Percentiles rank a stretch among this genome's conserved stretches.
Evolutionary conservation across 2,797 vertebrate species (phyloP).

Genomic region (Pangasius macronema): DNA sequence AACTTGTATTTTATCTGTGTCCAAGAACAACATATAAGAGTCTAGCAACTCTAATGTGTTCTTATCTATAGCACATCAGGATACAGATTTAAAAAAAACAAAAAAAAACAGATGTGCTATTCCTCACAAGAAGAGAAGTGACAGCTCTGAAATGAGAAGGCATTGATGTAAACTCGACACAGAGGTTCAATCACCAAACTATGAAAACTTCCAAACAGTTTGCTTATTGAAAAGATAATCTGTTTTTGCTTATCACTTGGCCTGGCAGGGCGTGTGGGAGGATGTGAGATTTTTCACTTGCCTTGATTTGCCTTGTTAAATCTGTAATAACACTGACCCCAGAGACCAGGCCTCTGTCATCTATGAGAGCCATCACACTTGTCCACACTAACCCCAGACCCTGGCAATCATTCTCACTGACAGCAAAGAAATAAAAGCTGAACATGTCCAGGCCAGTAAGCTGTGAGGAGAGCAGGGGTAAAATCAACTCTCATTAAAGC

Average conservation of each 20-base stretch:
- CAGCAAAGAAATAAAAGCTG: constrained; percentile 52
- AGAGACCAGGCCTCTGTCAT: constrained; percentile 53
- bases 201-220: constrained; percentile 43
- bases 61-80: not conserved
- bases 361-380: constrained; percentile 44
- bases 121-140: constrained; percentile 33
- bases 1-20: not conserved
- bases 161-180: constrained; percentile 14
- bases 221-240: constrained; percentile 59
- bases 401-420: constrained; percentile 61
- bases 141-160: constrained; percentile 40
- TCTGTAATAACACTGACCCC: constrained; percentile 65
- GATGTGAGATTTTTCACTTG: constrained; percentile 41
- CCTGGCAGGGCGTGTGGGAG: constrained; percentile 1
- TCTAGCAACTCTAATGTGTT: not conserved
- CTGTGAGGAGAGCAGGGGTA: not conserved
- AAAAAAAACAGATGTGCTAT: constrained; percentile 12
- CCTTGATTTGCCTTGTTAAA: constrained; percentile 59
- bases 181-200: constrained; percentile 37
- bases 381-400: constrained; percentile 43
- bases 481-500: constrained; percentile 35
- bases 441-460: constrained; percentile 38
- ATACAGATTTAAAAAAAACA: not conserved
- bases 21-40: not conserved
- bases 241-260: constrained; percentile 32